Evolutionary conservation across 2,797 vertebrate species (phyloP), one percentile per base, ranked within the genome.

Genomic region (Typhlichthys eigenmanni): DNA sequence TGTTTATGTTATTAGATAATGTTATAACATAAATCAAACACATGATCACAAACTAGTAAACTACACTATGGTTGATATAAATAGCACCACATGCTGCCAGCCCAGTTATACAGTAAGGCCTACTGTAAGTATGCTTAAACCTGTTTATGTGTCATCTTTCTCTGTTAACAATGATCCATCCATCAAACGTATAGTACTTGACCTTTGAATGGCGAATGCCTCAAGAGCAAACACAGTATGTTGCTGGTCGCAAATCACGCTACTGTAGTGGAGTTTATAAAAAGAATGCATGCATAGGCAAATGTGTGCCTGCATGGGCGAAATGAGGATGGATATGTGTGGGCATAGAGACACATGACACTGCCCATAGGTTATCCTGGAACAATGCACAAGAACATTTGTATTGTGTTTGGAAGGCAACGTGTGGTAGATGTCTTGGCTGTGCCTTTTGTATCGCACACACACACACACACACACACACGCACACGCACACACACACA

Each of bases 251-350:
- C 55, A 71, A 75, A 78, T 78, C 63, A 68, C 51, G 79, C 64
- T 14, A 46, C 67, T 48, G 34, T 50, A 58, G 55, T 8, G 5
- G 32, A 63, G 24, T 62, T 65, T 73, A 79, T 73, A 75, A 79
- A 80, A 76, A 80, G 69, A 62, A 47, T 13, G 10, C 32, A n/a
- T 13, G 16, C 59, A 69, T 75, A 69, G 63, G 51, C 66, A 58
- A 78, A 75, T 65, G 69, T 63, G 71, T 71, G 83, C 50, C 47
- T 10, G 51, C 57, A 86, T 86, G 80, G 83, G 85, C 60, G 58
- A 66, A 55, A 13, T 6, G 6, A 59, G 58, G 85, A 88, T 89
- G 80, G 76, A 85, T 90, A 85, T 77, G 80, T 68, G 67, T 71
- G 59, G 72, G 63, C 1, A 17, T 53, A 76, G 71, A 72, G 46